Evolutionary conservation across 1,140 invertebrate species (phyloP), one percentile per base, ranked within the genome.

Genomic region (Meloidogyne chitwoodi): DNA sequence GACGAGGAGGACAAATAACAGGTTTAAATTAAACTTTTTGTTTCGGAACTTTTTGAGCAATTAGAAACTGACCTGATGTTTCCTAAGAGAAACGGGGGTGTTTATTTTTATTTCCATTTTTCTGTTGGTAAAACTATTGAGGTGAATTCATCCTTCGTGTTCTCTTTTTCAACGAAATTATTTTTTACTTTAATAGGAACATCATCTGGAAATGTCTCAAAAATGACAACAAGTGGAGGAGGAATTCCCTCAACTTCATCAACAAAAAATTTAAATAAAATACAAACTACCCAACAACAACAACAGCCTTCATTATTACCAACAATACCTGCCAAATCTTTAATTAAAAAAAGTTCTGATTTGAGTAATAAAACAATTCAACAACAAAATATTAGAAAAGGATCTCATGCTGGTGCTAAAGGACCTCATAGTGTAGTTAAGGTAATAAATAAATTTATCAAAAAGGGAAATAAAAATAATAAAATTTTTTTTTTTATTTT

Each of bases 271-370:
- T 1, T 56, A 56, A 56, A 56, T 56, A 56, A 56, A 56, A 56
- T 56, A 8, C 48, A 56, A 56, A 56, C n/a, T n/a, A 5, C 19
- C 6, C 19, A 56, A n/a, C 48, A 56, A 56, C 48, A 56, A 56
- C 48, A 56, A 56, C 19, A 4, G 1, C 19, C 48, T n/a, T n/a
- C 48, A 38, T 8, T 6, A 31, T 3, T 31, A 19, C 4, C 48
- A 19, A 19, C 48, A 8, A 56, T 56, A 4, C 48, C 48, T 5
- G 19, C 48, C 56, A 77, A 77, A 48, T 48, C 71, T 19, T 62
- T 77, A 38, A 64, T 56, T 3, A 77, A 77, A 38, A 77, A 77
- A 56, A 75, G 63, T 22, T 68, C 63, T 16, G 76, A 77, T 61
- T 56, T 77, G 29, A 77, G 63, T 24, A 77, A 68, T 31, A 74